Base-by-base conservation (phyloP, 2,797 vertebrate species). In the Geotrypetes seraphini region DNA sequence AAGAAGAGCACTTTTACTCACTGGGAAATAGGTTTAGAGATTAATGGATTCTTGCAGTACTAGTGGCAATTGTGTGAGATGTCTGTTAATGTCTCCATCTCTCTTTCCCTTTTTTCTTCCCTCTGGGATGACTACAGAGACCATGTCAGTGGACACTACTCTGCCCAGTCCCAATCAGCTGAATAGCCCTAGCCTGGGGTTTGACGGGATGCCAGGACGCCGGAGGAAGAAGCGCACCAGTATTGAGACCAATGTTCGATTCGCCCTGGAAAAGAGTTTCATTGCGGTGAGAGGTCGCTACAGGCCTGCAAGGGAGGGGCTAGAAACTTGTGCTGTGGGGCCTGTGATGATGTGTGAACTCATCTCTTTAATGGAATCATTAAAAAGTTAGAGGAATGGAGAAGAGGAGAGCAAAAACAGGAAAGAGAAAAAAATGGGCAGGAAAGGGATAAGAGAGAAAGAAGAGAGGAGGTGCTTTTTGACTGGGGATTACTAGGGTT, bases 201-300 rank as follows among this genome's bases (percentile, higher is more conserved):
- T 87, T 1, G 91, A 92, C 2, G 90, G 90, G 21, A 18, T 92
- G 46, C 87, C 88, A 0, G 85, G 85, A 19, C 89, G 90, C 41
- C 86, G 89, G 58, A 84, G 90, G 39, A 95, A 95, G 82, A 93
- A 95, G 73, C 88, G 90, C 79, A 95, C 91, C 75, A 95, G 90
- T 87, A 95, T 93, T 1, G 90, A 95, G 74, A 93, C 89, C 33
- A 92, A 92, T 28, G 86, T 93, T 58, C 88, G 90, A 31, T 85
- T 89, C 68, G 90, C 88, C 73, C 84, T 95, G 71, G 91, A 95
- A 67, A 88, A 88, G 57, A 71, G 86, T 69, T 92, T 93, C 67
- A 73, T 91, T 63, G 79, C 86, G 85, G 90, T 93, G 65, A 85
- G 81, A 28, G 7, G 22, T 7, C 4, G 1, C 10, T 7, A 12